Conservation (phyloP, 2,888 invertebrate genomes). For the Rhimphoctona megacephalus region DNA sequence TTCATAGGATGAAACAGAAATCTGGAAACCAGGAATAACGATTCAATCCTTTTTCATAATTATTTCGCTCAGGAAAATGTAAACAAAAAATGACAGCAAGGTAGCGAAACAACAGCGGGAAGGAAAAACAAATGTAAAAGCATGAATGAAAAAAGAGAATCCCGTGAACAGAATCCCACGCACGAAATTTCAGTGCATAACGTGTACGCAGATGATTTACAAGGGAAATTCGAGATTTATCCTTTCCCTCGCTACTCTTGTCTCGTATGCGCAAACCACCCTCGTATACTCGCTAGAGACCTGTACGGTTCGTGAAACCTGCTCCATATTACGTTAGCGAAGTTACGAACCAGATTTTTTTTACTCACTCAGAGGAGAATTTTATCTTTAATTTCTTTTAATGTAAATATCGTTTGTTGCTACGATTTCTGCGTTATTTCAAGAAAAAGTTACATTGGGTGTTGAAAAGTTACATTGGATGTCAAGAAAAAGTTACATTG, state of each 20-base stretch:
- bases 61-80: not conserved
- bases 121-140: not conserved
- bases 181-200: slow-evolving; percentile 51
- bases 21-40: not conserved
- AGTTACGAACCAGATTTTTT: not conserved
- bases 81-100: not conserved
- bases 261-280: slow-evolving; percentile 17
- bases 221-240: slow-evolving; percentile 69
- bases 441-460: not conserved
- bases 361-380: not conserved
- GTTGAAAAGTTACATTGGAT: not conserved
- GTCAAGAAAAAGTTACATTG: not conserved
- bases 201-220: slow-evolving; percentile 66
- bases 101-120: not conserved
- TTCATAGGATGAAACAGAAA: not conserved
- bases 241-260: slow-evolving; percentile 46
- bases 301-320: slow-evolving; percentile 44
- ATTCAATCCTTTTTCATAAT: slow-evolving; percentile 18
- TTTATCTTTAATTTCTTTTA: not conserved
- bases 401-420: not conserved
- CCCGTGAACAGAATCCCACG: slow-evolving; percentile 51
- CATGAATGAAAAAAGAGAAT: slow-evolving; percentile 38
- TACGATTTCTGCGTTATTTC: not conserved
- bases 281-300: slow-evolving; percentile 25
- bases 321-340: slow-evolving; percentile 23